phyloP scores from a whole-genome alignment of 1,140 invertebrate genomes.

The Drosophila sp. region DNA sequence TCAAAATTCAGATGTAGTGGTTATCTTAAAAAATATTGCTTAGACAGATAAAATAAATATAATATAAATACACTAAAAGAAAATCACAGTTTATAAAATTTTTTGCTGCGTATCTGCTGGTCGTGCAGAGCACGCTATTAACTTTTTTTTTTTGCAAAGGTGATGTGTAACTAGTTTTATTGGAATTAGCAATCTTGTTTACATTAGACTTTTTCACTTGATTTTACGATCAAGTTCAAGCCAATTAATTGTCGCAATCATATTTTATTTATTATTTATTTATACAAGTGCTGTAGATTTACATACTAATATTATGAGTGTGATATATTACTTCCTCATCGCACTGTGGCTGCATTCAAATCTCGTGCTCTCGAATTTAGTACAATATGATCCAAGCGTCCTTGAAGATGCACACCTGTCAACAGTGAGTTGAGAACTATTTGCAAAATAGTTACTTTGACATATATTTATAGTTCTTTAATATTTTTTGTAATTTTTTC shows the following conservation, averaged over 20 bases:
- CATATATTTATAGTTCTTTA: neutral
- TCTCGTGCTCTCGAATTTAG: conserved; percentile 1
- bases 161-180: conserved; percentile 6
- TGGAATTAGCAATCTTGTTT: conserved; percentile 28
- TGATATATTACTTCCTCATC: conserved; percentile 20
- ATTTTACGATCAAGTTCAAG: conserved; percentile 18
- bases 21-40: too few relatives aligned
- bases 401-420: conserved; percentile 39
- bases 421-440: conserved; percentile 21
- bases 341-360: conserved; percentile 21
- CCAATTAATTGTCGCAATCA: conserved; percentile 21
- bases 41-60: too few relatives aligned
- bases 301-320: conserved; percentile 13
- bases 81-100: too few relatives aligned
- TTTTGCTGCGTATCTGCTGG: neutral
- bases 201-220: conserved; percentile 23
- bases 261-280: neutral
- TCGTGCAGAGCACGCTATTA: neutral
- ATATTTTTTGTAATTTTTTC: neutral
- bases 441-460: too few relatives aligned
- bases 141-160: conserved; percentile 1
- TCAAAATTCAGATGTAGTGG: too few relatives aligned
- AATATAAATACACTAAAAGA: too few relatives aligned
- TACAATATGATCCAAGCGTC: conserved; percentile 17
- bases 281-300: neutral